Evolutionary conservation across 2,113 vertebrate species (phyloP).

Genomic region (Ammospiza nelsoni): DNA sequence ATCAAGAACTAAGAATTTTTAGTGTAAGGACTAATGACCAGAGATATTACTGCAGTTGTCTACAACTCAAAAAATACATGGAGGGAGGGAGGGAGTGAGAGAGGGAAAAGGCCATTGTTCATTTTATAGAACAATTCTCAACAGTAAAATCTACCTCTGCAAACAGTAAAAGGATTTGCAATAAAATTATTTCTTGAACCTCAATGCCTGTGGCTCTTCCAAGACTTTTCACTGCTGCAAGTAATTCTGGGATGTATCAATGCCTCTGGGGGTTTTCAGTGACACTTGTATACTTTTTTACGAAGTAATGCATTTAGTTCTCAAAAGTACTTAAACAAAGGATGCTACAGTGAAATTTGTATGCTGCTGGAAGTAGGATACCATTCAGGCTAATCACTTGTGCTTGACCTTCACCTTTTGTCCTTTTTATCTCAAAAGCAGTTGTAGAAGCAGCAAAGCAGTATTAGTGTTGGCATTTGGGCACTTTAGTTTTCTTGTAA

Average conservation of each 20-base stretch:
- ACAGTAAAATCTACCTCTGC: not conserved
- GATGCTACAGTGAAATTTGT: not conserved
- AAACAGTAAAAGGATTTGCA: not conserved
- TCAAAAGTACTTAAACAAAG: not conserved
- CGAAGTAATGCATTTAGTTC: not conserved
- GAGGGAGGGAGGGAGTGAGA: rapidly evolving
- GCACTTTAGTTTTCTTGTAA: not conserved
- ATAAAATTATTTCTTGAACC: not conserved
- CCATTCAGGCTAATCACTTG: not conserved
- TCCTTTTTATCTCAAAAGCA: not conserved
- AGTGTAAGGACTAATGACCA: not conserved
- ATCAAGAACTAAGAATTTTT: constrained; percentile 2
- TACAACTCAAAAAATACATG: not conserved
- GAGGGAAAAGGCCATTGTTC: not conserved
- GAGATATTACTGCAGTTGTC: not conserved
- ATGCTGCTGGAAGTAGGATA: not conserved
- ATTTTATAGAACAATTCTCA: not conserved
- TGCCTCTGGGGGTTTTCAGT: not conserved
- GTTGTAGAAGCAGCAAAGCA: not conserved
- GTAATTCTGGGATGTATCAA: not conserved
- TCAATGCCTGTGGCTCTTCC: not conserved
- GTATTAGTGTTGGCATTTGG: not conserved
- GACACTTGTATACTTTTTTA: not conserved
- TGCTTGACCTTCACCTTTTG: not conserved
- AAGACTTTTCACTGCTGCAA: not conserved